These are phyloP conservation scores for Speoplatyrhinus poulsoni DNA, from an alignment of 2,113 vertebrate species.

Conservation along the genomic window DNA sequence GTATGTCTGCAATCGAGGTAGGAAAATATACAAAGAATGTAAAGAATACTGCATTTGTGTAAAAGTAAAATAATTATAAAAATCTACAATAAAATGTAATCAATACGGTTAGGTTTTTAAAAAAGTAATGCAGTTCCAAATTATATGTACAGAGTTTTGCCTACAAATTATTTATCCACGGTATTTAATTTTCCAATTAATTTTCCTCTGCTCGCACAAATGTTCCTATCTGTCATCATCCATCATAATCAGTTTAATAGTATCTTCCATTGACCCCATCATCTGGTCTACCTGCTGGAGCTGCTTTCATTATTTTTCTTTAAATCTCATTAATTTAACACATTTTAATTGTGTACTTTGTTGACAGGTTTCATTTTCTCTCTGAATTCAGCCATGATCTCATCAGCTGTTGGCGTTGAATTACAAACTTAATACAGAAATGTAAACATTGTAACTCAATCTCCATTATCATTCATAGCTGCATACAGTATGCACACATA, in stretches of 20 bases:
- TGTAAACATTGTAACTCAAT: slow-evolving; percentile 55
- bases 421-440: slow-evolving; percentile 53
- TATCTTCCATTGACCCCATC: slow-evolving; percentile 81
- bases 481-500: slow-evolving; percentile 12
- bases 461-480: not conserved
- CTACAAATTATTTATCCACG: slow-evolving; percentile 53
- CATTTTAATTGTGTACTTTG: slow-evolving; percentile 81
- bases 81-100: too few species aligned
- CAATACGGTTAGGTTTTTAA: too few species aligned
- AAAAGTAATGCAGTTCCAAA: slow-evolving; percentile 22
- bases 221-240: slow-evolving; percentile 73
- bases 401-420: slow-evolving; percentile 43
- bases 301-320: slow-evolving; percentile 72
- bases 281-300: slow-evolving; percentile 81
- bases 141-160: slow-evolving; percentile 39
- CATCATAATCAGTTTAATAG: slow-evolving; percentile 83
- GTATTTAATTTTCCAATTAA: slow-evolving; percentile 71
- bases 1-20: too few species aligned
- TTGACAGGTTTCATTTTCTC: slow-evolving; percentile 83
- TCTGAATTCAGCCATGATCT: slow-evolving; percentile 52
- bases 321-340: slow-evolving; percentile 84
- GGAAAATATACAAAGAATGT: too few species aligned
- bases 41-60: not conserved
- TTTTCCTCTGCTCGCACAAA: slow-evolving; percentile 60
- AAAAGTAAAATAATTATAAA: not conserved